Evolutionary conservation across 2,888 invertebrate genomes (phyloP), one percentile per base, ranked within the genome.

Genomic region (Serrognathus titanus): DNA sequence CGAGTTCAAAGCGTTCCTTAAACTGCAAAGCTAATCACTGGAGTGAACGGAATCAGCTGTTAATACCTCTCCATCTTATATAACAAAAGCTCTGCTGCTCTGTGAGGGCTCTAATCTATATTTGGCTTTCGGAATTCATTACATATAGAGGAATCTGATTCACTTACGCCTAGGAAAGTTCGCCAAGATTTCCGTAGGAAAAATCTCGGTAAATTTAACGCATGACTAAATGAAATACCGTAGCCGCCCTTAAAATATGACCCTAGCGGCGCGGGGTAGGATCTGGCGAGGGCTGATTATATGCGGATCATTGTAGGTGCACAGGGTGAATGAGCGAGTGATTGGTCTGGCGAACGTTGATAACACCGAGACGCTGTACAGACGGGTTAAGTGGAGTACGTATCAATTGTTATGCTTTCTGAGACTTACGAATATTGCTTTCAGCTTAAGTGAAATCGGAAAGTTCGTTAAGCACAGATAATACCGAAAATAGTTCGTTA

Each of bases 301-400:
- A 16, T 66, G 65, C 62, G 68, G 66, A 68, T 66, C 63, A 63
- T 59, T 54, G 64, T 59, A 66, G 64, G 63, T 61, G 60, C 61
- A 51, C 53, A 53, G 57, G 59, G 57, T 56, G 61, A 63, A 65
- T 59, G 59, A 64, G 66, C 65, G 63, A 63, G 55, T 63, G 67
- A 68, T 67, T 64, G 68, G 66, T 55, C 66, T 68, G 68, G 63
- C 57, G 62, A 62, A 63, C 62, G 64, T 51, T 59, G 68, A 68
- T 68, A 68, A 68, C 68, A 65, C 63, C 61, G 61, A 58, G 59
- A 62, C 61, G 62, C 59, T 58, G 55, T 60, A 61, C 62, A 66
- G 63, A 60, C 62, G 59, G 55, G 59, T 60, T 48, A 48, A 48
- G 53, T 53, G 53, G 61, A 31, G 24, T 31, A 58, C 57, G 59